Conservation (phyloP, 2,797 vertebrate species). For the Fratercula arctica region DNA sequence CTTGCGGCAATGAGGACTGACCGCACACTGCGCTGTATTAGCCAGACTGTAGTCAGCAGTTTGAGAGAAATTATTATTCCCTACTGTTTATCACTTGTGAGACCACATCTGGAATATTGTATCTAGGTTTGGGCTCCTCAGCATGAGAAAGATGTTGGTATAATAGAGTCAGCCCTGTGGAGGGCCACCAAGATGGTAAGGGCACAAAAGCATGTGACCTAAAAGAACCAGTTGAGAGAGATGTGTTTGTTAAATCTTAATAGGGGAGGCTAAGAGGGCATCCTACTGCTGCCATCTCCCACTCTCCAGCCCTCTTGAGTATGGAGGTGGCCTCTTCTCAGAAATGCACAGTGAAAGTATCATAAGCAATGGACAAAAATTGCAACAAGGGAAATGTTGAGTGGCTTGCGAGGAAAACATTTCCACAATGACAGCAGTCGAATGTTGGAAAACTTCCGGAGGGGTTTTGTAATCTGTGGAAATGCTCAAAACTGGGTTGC, state of each 20-base stretch:
- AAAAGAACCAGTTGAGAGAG: neutral
- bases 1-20: neutral
- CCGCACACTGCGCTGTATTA: fast-evolving
- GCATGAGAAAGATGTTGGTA: neutral
- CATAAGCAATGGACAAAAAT: neutral
- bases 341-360: neutral
- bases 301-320: neutral
- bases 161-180: neutral
- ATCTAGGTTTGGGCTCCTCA: too few species aligned
- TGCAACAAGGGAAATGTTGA: neutral
- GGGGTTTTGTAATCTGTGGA: neutral
- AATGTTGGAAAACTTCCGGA: neutral
- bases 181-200: neutral
- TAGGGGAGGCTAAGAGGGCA: neutral
- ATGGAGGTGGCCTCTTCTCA: neutral
- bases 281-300: neutral
- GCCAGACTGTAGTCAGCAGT: neutral
- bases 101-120: neutral
- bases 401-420: neutral
- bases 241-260: neutral
- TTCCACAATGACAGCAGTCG: neutral
- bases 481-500: neutral
- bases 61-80: neutral
- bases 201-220: fast-evolving
- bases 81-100: neutral